Evolutionary conservation across 2,888 invertebrate species (phyloP).

Genomic region (Timema cristinae): DNA sequence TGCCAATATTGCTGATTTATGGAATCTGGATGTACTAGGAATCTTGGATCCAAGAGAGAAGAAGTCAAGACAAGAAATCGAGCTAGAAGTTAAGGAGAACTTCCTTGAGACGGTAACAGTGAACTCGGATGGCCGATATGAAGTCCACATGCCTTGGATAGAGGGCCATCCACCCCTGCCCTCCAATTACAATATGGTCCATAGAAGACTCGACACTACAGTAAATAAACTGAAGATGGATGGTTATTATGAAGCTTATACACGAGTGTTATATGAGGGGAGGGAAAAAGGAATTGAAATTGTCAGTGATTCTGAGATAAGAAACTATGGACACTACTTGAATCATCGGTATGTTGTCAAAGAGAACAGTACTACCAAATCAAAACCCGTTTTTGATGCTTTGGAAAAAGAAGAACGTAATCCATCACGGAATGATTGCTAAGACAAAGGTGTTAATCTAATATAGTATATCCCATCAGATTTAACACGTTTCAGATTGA

Average conservation of each 20-base stretch:
- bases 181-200: no score
- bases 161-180: no score
- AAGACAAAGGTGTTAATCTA: constrained; percentile 32
- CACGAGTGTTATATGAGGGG: background rate
- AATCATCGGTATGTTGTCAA: constrained; percentile 35
- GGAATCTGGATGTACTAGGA: constrained; percentile 10
- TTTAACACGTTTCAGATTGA: background rate
- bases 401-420: constrained; percentile 23
- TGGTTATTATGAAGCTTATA: background rate
- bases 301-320: background rate
- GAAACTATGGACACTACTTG: constrained; percentile 25
- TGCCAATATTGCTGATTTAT: background rate
- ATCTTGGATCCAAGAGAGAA: background rate
- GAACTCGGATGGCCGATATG: background rate
- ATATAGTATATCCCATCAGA: constrained; percentile 11
- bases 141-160: constrained; percentile 12
- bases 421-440: constrained; percentile 33
- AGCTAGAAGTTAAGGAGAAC: background rate
- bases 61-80: constrained; percentile 7
- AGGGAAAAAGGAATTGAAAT: constrained; percentile 9
- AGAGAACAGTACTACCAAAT: constrained; percentile 25
- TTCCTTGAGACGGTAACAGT: constrained; percentile 7
- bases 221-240: background rate
- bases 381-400: constrained; percentile 34
- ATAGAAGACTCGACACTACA: background rate